Evolutionary conservation across 2,797 vertebrate species (phyloP).

Genomic region (Buphagus erythrorhynchus): DNA sequence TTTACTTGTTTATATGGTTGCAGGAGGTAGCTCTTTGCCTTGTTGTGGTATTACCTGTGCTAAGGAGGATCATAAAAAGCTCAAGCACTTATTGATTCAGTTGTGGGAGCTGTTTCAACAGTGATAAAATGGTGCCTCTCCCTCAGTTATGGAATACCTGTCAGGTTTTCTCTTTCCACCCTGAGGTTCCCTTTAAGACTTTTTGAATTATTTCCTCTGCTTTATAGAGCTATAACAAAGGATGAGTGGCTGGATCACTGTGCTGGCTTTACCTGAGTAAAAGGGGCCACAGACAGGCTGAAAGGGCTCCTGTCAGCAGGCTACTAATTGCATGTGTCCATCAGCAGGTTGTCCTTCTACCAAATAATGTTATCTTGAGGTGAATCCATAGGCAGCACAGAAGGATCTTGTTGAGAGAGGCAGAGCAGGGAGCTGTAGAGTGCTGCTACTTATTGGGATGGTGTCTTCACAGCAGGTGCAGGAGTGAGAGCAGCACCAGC

Average conservation of each 20-base stretch:
- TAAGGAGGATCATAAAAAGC: neutral
- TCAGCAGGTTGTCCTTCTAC: conserved; percentile 45
- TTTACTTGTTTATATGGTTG: neutral
- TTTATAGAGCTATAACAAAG: conserved; percentile 39
- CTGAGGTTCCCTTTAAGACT: neutral
- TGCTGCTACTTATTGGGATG: neutral
- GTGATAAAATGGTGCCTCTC: neutral
- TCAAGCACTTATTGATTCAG: neutral
- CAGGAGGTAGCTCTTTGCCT: neutral
- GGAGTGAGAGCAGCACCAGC: neutral
- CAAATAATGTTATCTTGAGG: conserved; percentile 41
- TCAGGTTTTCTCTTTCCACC: neutral
- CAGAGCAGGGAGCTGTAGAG: neutral
- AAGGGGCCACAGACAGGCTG: neutral
- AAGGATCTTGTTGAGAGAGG: conserved; percentile 30
- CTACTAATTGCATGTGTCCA: conserved; percentile 52
- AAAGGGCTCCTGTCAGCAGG: conserved; percentile 47
- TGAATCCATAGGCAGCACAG: conserved; percentile 47
- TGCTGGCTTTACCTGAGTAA: conserved; percentile 34
- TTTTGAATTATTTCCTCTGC: neutral
- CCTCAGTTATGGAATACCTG: neutral
- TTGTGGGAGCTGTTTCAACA: neutral
- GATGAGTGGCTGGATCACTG: conserved; percentile 5
- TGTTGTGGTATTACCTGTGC: neutral
- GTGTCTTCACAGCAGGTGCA: conserved; percentile 34